These are phyloP conservation scores for Apamea monoglypha DNA, from an alignment of 2,888 invertebrate genomes.

Conservation along the genomic window DNA sequence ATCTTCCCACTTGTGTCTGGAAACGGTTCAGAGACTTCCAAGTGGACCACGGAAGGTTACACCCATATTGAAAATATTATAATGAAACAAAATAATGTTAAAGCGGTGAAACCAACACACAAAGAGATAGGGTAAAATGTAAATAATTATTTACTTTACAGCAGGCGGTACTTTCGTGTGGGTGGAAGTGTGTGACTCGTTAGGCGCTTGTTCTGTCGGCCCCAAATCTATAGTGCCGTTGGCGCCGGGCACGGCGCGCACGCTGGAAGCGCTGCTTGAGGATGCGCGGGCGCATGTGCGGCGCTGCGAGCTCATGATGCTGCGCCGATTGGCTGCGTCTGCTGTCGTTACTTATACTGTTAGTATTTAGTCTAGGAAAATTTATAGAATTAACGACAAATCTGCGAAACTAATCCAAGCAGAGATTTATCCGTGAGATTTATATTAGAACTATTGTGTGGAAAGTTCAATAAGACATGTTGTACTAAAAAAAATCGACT, in stretches of 20 bases:
- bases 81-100: neutral
- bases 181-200: constrained; percentile 78
- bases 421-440: neutral
- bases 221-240: constrained; percentile 57
- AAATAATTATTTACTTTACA: constrained; percentile 54
- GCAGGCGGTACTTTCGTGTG: constrained; percentile 73
- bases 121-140: neutral
- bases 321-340: constrained; percentile 67
- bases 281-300: constrained; percentile 67
- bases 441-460: neutral
- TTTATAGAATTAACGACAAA: neutral
- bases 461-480: neutral
- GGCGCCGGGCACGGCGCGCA: constrained; percentile 68
- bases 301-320: constrained; percentile 74
- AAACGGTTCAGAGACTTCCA: no score
- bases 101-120: neutral
- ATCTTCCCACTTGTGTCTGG: no score
- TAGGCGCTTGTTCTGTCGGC: constrained; percentile 75
- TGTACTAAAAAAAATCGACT: neutral
- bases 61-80: no score
- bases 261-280: constrained; percentile 66
- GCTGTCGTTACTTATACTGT: constrained; percentile 75
- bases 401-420: neutral
- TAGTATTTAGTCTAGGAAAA: constrained; percentile 29
- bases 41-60: no score